Conservation (phyloP, 2,888 invertebrate species). For the Synergus gifuensis region DNA sequence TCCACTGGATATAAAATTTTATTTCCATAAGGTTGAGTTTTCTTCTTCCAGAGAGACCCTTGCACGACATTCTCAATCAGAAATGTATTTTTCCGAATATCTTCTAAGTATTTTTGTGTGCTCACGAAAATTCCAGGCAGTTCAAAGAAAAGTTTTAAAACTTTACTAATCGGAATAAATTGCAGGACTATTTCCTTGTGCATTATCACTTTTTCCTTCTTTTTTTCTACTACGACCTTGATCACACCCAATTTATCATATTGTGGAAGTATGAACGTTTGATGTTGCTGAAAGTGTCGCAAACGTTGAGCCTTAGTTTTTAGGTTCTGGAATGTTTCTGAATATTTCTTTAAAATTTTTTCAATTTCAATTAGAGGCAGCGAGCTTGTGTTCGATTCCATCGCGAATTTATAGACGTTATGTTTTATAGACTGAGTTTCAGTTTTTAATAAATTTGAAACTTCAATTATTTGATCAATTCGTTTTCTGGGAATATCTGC, state of each 20-base stretch:
- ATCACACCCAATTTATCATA: not conserved
- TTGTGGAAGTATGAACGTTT: slow-evolving; percentile 13
- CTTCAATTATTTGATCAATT: slow-evolving; percentile 7
- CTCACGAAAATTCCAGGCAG: not conserved
- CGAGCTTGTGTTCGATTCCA: not conserved
- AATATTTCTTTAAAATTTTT: slow-evolving; percentile 19
- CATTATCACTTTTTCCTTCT: not conserved
- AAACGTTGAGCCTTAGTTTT: slow-evolving; percentile 1
- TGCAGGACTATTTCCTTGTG: not conserved
- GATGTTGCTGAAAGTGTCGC: not conserved
- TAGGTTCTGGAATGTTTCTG: slow-evolving; percentile 29
- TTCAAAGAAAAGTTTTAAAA: slow-evolving; percentile 14
- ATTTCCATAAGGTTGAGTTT: not conserved
- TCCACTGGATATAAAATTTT: too few relatives aligned
- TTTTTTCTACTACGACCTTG: slow-evolving; percentile 6
- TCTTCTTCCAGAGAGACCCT: not conserved
- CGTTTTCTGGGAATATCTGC: slow-evolving; percentile 4
- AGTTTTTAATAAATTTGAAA: slow-evolving; percentile 3
- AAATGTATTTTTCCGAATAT: not conserved
- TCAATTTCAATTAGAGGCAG: slow-evolving; percentile 8
- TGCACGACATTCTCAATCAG: not conserved
- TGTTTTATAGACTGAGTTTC: slow-evolving; percentile 16
- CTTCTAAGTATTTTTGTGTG: not conserved
- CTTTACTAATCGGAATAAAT: slow-evolving; percentile 1
- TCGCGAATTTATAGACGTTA: not conserved